These are phyloP conservation scores for Brachyptera putata DNA, from an alignment of 2,888 invertebrate species.

Conservation along the genomic window DNA sequence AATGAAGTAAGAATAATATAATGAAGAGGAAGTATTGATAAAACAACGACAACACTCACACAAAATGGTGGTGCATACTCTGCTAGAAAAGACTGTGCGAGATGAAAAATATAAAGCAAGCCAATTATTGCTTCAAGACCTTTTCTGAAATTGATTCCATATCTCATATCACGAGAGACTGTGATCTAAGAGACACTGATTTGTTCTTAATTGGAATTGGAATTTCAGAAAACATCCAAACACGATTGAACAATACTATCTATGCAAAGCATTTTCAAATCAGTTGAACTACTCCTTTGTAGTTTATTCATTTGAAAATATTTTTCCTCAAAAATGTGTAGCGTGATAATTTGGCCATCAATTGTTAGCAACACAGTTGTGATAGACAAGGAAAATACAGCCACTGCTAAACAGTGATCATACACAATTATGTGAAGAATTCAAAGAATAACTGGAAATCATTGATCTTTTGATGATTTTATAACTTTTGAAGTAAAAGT, in stretches of 20 bases:
- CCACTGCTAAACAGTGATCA: not conserved
- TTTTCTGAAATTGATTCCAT: not conserved
- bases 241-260: not conserved
- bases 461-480: too few species aligned
- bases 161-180: not conserved
- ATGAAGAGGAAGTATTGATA: too few species aligned
- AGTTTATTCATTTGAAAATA: constrained; percentile 1
- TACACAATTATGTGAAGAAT: too few species aligned
- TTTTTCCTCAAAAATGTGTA: not conserved
- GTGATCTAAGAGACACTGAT: not conserved
- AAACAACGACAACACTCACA: constrained; percentile 11
- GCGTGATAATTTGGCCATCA: not conserved
- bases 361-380: not conserved
- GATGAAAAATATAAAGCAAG: not conserved
- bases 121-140: not conserved
- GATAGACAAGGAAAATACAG: not conserved
- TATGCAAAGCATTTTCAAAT: constrained; percentile 12
- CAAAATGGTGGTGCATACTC: constrained; percentile 7
- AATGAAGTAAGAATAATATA: too few species aligned
- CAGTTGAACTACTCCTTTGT: not conserved
- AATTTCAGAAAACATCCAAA: not conserved
- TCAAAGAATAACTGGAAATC: too few species aligned
- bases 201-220: not conserved
- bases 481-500: too few species aligned
- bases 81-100: not conserved